Percentiles rank a stretch among this genome's conserved stretches.
Evolutionary conservation across 1,140 invertebrate genomes (phyloP).

Genomic region (Bombus fervidus): DNA sequence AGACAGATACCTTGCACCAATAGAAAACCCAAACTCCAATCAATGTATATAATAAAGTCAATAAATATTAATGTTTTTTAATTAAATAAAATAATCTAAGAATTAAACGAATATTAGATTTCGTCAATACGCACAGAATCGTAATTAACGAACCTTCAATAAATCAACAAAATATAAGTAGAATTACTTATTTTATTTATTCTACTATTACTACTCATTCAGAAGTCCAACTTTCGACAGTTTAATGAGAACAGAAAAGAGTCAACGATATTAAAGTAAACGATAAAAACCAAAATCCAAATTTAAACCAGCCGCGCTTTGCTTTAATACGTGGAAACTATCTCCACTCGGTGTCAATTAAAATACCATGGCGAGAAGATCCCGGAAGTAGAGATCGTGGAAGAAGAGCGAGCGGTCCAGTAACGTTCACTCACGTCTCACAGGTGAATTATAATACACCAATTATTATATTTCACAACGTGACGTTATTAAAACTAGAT

Average conservation of each 20-base stretch:
- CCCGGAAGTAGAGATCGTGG: not conserved
- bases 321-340: not conserved
- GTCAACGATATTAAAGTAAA: not conserved
- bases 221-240: not conserved
- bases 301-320: not conserved
- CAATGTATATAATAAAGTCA: not conserved
- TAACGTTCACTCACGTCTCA: slow-evolving; percentile 12
- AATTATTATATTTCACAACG: slow-evolving; percentile 62
- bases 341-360: not conserved
- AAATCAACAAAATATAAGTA: not conserved
- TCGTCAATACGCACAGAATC: too few relatives aligned
- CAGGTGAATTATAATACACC: slow-evolving; percentile 64
- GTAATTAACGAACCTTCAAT: not conserved
- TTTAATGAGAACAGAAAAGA: not conserved
- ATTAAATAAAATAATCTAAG: not conserved
- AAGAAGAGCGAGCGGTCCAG: not conserved
- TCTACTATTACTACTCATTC: too few relatives aligned
- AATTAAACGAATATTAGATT: too few relatives aligned
- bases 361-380: not conserved
- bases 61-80: not conserved
- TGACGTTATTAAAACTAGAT: slow-evolving; percentile 66
- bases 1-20: not conserved
- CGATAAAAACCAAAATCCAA: not conserved
- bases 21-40: not conserved
- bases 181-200: not conserved